Percentiles rank a stretch among this genome's conserved stretches.
Conservation (phyloP, 2,888 invertebrate species). For the Caenorhabditis drosophilae region DNA sequence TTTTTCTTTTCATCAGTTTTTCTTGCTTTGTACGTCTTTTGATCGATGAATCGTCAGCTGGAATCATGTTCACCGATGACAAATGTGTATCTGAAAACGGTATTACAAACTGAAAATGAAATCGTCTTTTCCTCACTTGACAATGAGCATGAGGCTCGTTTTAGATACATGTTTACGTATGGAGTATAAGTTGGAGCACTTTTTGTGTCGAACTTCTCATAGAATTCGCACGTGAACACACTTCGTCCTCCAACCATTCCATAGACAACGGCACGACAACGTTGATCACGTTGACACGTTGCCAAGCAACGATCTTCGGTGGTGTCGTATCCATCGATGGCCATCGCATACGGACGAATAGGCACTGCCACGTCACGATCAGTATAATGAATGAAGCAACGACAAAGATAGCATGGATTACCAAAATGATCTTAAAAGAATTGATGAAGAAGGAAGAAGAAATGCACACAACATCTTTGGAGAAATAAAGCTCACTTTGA, state of each 20-base stretch:
- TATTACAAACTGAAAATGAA: too few species aligned
- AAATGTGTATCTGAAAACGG: constrained; percentile 45
- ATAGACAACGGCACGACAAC: constrained; percentile 64
- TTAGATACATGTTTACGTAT: constrained; percentile 65
- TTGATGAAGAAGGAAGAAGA: neutral
- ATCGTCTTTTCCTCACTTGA: too few species aligned
- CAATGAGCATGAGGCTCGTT: constrained; percentile 49
- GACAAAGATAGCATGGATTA: constrained; percentile 62
- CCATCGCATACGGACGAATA: constrained; percentile 61
- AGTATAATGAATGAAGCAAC: constrained; percentile 66
- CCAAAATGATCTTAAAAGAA: constrained; percentile 59
- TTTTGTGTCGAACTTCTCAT: constrained; percentile 49
- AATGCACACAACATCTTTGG: neutral
- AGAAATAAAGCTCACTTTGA: constrained; percentile 19
- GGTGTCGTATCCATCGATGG: constrained; percentile 59
- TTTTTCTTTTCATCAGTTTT: constrained; percentile 39
- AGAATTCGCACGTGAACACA: constrained; percentile 68
- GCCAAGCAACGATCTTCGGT: constrained; percentile 66
- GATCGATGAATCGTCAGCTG: constrained; percentile 53
- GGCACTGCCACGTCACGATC: constrained; percentile 63
- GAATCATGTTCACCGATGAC: constrained; percentile 51
- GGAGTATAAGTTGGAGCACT: constrained; percentile 60
- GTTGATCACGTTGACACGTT: constrained; percentile 62
- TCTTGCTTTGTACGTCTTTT: constrained; percentile 47
- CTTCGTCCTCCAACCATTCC: constrained; percentile 66